phyloP scores from a whole-genome alignment of 1,140 invertebrate genomes.

The Pygmarrhopalites habei region DNA sequence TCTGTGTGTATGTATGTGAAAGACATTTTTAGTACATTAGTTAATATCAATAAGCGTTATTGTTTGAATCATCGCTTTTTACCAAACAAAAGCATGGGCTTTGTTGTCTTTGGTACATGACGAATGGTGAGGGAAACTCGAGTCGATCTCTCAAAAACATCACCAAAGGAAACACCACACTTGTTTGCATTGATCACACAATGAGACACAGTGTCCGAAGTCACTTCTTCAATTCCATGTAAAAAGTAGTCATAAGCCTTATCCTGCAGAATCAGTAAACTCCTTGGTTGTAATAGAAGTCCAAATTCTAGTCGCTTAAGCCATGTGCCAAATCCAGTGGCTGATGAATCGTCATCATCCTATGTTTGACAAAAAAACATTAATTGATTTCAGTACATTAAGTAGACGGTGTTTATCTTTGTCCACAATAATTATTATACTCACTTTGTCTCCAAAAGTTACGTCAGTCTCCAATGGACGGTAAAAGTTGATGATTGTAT shows the following conservation, averaged over 20 bases:
- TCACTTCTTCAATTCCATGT: conserved; percentile 77
- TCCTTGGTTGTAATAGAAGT: conserved; percentile 75
- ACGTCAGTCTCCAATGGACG: conserved; percentile 43
- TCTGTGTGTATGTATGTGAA: too few relatives aligned
- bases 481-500: conserved; percentile 80
- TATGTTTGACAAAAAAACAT: not conserved
- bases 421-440: too few relatives aligned
- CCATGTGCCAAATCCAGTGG: conserved; percentile 4
- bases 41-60: too few relatives aligned
- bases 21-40: too few relatives aligned
- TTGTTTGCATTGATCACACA: conserved; percentile 58
- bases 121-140: conserved; percentile 88
- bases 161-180: conserved; percentile 43
- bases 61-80: too few relatives aligned
- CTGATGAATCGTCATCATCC: not conserved
- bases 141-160: conserved; percentile 56
- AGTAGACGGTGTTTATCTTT: not conserved
- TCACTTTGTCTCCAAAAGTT: conserved; percentile 27
- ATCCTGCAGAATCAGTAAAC: conserved; percentile 76
- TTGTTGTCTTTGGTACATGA: conserved; percentile 82
- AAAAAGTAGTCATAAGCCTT: conserved; percentile 76
- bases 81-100: conserved; percentile 41
- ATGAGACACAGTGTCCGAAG: conserved; percentile 60
- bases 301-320: conserved; percentile 42
- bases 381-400: not conserved